These are phyloP conservation scores for Tromatobia lineatoria DNA, from an alignment of 2,888 invertebrate species.

Conservation along the genomic window DNA sequence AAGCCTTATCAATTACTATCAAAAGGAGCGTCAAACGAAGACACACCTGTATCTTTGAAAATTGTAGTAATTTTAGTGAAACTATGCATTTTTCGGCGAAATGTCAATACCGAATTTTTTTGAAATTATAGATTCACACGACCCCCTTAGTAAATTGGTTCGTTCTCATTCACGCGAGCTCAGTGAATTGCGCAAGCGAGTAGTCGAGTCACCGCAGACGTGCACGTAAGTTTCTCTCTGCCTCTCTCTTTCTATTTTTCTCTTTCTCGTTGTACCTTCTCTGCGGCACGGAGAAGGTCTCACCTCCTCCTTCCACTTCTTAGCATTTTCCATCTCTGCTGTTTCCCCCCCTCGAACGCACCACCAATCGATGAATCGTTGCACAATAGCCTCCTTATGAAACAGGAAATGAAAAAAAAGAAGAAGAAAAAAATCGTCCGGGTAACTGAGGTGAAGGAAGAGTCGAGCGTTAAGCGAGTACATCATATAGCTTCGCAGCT, in stretches of 20 bases:
- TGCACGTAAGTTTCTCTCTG: constrained; percentile 26
- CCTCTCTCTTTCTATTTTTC: background rate
- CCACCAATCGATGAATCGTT: constrained; percentile 71
- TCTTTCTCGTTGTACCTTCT: background rate
- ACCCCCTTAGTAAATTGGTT: constrained; percentile 8
- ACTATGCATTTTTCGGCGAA: background rate
- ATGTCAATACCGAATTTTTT: background rate
- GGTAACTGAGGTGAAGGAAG: constrained; percentile 50
- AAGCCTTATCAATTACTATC: too few relatives aligned
- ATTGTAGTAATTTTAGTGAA: background rate
- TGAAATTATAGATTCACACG: background rate
- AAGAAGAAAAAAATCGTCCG: constrained; percentile 37
- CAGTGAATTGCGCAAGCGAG: constrained; percentile 54
- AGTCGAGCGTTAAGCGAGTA: constrained; percentile 19
- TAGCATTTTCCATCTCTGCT: constrained; percentile 22
- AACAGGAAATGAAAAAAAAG: constrained; percentile 69
- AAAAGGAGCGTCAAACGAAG: too few relatives aligned
- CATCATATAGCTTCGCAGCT: background rate
- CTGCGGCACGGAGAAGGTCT: background rate
- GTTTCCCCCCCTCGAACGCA: constrained; percentile 17
- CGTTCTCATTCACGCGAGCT: constrained; percentile 50
- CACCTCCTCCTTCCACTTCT: background rate
- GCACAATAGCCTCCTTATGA: constrained; percentile 68
- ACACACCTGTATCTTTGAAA: too few relatives aligned
- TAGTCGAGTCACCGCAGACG: constrained; percentile 47